Conservation (phyloP, 1,140 invertebrate genomes). For the Stegodyphus dumicola region DNA sequence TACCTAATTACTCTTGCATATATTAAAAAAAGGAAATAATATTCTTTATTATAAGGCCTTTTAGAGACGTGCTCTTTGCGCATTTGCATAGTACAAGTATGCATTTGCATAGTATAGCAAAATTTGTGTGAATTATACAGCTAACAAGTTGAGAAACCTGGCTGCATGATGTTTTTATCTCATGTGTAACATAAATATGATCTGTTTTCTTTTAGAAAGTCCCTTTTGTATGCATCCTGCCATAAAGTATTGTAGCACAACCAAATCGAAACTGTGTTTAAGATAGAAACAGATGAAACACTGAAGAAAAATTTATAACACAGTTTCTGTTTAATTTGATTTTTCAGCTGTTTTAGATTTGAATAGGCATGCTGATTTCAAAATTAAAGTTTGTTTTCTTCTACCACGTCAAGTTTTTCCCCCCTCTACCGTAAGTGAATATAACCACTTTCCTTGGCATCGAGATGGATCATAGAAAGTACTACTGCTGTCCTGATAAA, state of each 20-base stretch:
- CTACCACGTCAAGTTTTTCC: not conserved
- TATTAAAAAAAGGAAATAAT: no score
- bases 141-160: no score
- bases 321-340: not conserved
- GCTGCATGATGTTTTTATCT: not conserved
- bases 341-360: not conserved
- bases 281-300: not conserved
- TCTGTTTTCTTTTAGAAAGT: not conserved
- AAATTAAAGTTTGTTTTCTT: not conserved
- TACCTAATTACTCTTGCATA: no score
- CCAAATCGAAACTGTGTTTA: not conserved
- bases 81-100: no score
- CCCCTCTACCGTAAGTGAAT: not conserved
- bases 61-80: no score
- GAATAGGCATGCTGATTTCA: not conserved
- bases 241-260: not conserved
- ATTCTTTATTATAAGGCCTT: no score
- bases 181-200: not conserved
- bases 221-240: not conserved
- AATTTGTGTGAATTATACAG: no score
- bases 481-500: no score
- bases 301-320: not conserved
- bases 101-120: no score
- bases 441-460: not conserved
- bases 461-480: no score